Evolutionary conservation across 2,113 vertebrate species (phyloP).

Genomic region (Dasyornis broadbenti): DNA sequence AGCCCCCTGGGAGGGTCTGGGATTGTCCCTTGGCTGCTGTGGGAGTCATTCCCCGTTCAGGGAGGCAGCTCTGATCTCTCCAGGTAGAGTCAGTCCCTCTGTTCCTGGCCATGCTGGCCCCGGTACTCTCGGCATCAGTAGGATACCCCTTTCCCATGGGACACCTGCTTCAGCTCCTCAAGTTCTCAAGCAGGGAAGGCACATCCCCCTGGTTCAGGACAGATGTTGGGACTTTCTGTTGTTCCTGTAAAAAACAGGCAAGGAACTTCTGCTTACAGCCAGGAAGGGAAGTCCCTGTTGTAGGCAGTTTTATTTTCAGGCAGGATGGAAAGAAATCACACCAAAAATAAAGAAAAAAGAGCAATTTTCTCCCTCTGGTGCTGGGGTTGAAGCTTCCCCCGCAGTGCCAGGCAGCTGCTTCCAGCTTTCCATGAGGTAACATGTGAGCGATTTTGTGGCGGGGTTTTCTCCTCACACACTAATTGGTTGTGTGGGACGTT

Average conservation of each 20-base stretch:
- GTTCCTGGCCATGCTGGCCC: neutral
- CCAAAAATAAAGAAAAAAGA: neutral
- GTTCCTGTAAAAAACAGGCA: neutral
- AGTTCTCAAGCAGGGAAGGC: no score
- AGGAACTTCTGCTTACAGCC: neutral
- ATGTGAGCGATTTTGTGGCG: neutral
- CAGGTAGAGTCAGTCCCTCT: neutral
- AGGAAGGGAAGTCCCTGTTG: neutral
- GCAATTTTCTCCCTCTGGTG: neutral
- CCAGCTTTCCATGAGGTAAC: neutral
- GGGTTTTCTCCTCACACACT: neutral
- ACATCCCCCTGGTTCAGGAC: neutral
- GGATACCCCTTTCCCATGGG: fast-evolving
- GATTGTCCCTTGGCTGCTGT: no score
- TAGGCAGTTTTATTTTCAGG: neutral
- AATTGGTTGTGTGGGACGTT: neutral
- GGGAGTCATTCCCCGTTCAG: neutral
- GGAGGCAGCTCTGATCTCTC: neutral
- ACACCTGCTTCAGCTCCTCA: neutral
- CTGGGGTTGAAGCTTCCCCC: neutral
- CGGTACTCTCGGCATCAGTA: neutral
- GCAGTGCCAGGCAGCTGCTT: neutral
- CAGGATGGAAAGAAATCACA: neutral
- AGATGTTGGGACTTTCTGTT: neutral
- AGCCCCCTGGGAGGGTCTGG: neutral